Percentiles rank a stretch among this genome's conserved stretches.
Evolutionary conservation across 2,888 invertebrate species (phyloP).

Genomic region (Alloplasta piceator): DNA sequence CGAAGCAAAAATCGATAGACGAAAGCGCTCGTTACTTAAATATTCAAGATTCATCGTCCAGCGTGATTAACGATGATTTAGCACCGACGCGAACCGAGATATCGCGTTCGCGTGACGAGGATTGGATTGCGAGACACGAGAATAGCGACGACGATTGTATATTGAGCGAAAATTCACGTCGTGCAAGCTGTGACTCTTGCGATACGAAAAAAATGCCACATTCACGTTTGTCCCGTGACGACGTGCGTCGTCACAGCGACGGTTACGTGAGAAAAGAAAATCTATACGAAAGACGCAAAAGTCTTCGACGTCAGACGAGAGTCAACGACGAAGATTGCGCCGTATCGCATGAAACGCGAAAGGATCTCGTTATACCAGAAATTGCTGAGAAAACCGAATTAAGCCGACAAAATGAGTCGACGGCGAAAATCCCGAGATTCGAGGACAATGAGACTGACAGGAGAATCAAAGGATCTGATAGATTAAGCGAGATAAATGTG

Average conservation of each 20-base stretch:
- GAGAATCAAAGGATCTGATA: conserved; percentile 54
- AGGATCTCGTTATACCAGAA: conserved; percentile 19
- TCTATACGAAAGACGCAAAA: conserved; percentile 69
- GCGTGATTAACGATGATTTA: conserved; percentile 17
- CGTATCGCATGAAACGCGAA: conserved; percentile 19
- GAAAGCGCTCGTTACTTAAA: conserved; percentile 55
- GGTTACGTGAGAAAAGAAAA: conserved; percentile 62
- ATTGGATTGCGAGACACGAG: neutral
- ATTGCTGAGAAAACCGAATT: conserved; percentile 33
- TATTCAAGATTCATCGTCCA: conserved; percentile 31
- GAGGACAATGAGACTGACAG: conserved; percentile 54
- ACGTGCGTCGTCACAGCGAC: conserved; percentile 76
- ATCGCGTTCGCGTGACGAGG: neutral
- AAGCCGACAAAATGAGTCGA: neutral
- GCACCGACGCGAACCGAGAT: neutral
- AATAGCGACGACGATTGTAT: conserved; percentile 5
- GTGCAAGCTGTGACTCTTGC: conserved; percentile 74
- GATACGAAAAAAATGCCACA: conserved; percentile 59
- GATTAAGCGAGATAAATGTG: conserved; percentile 31
- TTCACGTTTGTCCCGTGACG: conserved; percentile 50
- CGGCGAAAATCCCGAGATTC: conserved; percentile 14
- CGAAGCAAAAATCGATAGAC: conserved; percentile 69
- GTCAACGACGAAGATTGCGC: conserved; percentile 71
- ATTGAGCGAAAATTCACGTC: conserved; percentile 59
- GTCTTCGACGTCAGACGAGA: conserved; percentile 77